Conservation (phyloP, 2,797 vertebrate species). For the Cryptoblepharus egeriae region DNA sequence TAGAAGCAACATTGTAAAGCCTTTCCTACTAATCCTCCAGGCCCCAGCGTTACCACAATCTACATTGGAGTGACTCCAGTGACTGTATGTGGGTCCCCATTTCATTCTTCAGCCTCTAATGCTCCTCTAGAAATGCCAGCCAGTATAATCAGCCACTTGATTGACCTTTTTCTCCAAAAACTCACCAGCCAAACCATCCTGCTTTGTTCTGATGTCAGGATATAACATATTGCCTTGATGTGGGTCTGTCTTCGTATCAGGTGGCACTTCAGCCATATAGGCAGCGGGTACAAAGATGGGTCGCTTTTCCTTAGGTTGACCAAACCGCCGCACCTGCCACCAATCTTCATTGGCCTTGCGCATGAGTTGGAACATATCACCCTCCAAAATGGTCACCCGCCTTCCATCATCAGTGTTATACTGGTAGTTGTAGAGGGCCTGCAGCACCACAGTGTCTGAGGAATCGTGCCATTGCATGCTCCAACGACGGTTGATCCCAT, state of each 20-base stretch:
- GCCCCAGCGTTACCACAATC: background rate
- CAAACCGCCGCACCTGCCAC: slow-evolving; percentile 89
- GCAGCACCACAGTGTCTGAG: slow-evolving; percentile 79
- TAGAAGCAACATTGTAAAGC: too few species aligned
- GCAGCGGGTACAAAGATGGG: slow-evolving; percentile 89
- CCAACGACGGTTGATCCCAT: slow-evolving; percentile 61
- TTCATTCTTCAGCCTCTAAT: background rate
- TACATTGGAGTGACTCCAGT: background rate
- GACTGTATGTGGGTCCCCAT: background rate
- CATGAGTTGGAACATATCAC: slow-evolving; percentile 87
- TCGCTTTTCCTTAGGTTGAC: slow-evolving; percentile 78
- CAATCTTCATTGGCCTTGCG: slow-evolving; percentile 89
- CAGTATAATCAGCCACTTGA: background rate
- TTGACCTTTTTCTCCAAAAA: background rate
- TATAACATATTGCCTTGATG: background rate
- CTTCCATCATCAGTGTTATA: slow-evolving; percentile 84
- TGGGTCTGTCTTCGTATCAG: background rate
- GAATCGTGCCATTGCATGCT: slow-evolving; percentile 53
- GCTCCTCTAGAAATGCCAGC: background rate
- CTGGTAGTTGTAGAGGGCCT: slow-evolving; percentile 86
- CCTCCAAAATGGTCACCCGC: slow-evolving; percentile 86
- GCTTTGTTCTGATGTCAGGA: background rate
- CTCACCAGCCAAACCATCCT: background rate
- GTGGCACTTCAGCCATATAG: slow-evolving; percentile 85
- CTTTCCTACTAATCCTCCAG: background rate